A percentile compares a stretch with the other conserved stretches of the same genome.
phyloP scores from a whole-genome alignment of 2,888 invertebrate species.

The Drosophila quinaria region DNA sequence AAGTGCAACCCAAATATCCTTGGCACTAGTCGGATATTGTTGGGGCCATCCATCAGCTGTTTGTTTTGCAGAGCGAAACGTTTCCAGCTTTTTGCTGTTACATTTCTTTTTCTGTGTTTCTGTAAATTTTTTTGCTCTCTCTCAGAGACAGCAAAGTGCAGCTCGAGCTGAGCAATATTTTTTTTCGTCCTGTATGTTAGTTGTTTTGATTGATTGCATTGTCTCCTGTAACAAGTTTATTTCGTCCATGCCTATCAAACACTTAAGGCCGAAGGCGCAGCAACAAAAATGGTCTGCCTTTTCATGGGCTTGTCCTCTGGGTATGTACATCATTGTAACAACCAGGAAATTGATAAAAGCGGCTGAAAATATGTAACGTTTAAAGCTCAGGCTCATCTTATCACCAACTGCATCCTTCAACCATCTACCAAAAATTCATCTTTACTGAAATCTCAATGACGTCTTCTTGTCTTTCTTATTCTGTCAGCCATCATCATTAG shows the following conservation, averaged over 20 bases:
- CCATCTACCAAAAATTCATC: constrained; percentile 25
- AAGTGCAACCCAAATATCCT: constrained; percentile 64
- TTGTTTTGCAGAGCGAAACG: constrained; percentile 64
- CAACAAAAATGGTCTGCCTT: constrained; percentile 26
- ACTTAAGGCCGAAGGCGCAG: constrained; percentile 44
- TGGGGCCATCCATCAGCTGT: constrained; percentile 69
- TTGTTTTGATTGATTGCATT: constrained; percentile 78
- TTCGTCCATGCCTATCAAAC: constrained; percentile 53
- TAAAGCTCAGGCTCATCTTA: constrained; percentile 44
- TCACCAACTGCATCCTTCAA: constrained; percentile 14
- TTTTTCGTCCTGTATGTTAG: constrained; percentile 42
- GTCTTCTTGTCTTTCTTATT: constrained; percentile 25
- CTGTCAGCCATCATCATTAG: constrained; percentile 64
- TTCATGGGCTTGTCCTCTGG: constrained; percentile 33
- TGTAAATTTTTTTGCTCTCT: constrained; percentile 7
- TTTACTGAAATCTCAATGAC: constrained; percentile 56
- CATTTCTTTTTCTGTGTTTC: constrained; percentile 18
- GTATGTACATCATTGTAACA: constrained; percentile 56
- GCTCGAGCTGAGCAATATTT: constrained; percentile 34
- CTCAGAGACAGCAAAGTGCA: constrained; percentile 59
- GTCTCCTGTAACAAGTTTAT: constrained; percentile 77
- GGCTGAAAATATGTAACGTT: constrained; percentile 39
- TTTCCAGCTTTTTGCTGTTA: constrained; percentile 50
- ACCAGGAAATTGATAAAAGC: constrained; percentile 59
- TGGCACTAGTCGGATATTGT: constrained; percentile 69